Evolutionary conservation across 2,888 invertebrate species (phyloP).

Genomic region (Ectemnius cavifrons): DNA sequence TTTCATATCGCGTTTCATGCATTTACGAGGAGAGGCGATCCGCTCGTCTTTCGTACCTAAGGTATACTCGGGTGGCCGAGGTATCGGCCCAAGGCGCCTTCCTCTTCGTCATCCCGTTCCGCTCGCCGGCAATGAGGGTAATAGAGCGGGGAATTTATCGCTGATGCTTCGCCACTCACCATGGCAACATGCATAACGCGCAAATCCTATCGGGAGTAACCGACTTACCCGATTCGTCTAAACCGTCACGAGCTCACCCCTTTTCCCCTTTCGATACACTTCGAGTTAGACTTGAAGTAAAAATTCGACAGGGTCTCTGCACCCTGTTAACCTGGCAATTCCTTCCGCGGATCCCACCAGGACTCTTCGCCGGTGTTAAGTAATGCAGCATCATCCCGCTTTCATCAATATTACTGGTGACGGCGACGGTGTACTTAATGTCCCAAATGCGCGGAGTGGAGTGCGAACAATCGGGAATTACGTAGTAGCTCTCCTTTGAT

Average conservation of each 20-base stretch:
- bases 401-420: conserved; percentile 16
- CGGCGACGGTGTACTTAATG: conserved; percentile 16
- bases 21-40: conserved; percentile 67
- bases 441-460: conserved; percentile 25
- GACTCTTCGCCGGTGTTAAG: background rate
- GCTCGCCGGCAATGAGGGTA: conserved; percentile 40
- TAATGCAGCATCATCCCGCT: background rate
- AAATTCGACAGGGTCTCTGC: too few species aligned
- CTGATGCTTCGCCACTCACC: conserved; percentile 9
- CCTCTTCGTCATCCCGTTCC: conserved; percentile 46
- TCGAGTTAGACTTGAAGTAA: background rate
- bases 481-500: conserved; percentile 58
- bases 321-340: background rate
- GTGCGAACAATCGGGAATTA: conserved; percentile 43
- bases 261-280: background rate
- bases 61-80: conserved; percentile 68
- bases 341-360: background rate
- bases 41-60: conserved; percentile 20
- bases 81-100: conserved; percentile 67
- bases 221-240: background rate
- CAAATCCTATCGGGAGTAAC: background rate
- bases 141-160: conserved; percentile 42
- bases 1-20: conserved; percentile 76
- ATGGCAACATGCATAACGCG: background rate
- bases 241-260: background rate